A percentile compares a stretch with the other conserved stretches of the same genome.
These are phyloP conservation scores for Dysmachus trigonus DNA, from an alignment of 2,888 invertebrate species.

Conservation along the genomic window DNA sequence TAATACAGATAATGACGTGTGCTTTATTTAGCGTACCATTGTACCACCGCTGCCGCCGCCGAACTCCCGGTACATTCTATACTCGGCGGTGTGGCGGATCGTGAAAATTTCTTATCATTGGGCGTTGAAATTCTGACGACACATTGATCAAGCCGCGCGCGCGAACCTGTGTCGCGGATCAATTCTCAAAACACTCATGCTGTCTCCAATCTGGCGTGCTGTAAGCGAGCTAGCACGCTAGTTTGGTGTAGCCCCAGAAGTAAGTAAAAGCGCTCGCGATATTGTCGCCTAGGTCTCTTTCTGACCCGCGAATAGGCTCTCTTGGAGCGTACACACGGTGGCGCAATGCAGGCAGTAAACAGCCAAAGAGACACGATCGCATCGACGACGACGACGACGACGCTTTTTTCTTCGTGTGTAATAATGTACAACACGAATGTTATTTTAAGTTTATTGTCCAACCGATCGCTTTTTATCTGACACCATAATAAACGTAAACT, in stretches of 20 bases:
- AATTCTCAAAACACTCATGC: background rate
- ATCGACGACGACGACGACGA: background rate
- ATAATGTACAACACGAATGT: constrained; percentile 33
- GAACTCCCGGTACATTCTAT: background rate
- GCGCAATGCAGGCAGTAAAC: constrained; percentile 7
- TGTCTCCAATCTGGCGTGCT: background rate
- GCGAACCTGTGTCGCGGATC: background rate
- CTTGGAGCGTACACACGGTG: background rate
- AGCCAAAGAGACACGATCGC: background rate
- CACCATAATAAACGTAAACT: constrained; percentile 31
- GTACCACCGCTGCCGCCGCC: background rate
- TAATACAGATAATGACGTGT: constrained; percentile 21
- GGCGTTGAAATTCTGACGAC: background rate
- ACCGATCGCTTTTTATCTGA: constrained; percentile 37
- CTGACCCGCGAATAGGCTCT: background rate
- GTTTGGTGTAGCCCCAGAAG: background rate
- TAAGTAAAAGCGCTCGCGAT: background rate
- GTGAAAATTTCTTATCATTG: constrained; percentile 12
- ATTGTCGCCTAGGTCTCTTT: background rate
- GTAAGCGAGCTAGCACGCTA: background rate
- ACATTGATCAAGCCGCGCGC: background rate
- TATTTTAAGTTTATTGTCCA: constrained; percentile 42
- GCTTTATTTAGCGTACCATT: constrained; percentile 26
- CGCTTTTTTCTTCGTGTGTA: constrained; percentile 19
- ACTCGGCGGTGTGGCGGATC: background rate